Base-by-base conservation (phyloP, 2,888 invertebrate genomes). In the Bhutanitis thaidina region DNA sequence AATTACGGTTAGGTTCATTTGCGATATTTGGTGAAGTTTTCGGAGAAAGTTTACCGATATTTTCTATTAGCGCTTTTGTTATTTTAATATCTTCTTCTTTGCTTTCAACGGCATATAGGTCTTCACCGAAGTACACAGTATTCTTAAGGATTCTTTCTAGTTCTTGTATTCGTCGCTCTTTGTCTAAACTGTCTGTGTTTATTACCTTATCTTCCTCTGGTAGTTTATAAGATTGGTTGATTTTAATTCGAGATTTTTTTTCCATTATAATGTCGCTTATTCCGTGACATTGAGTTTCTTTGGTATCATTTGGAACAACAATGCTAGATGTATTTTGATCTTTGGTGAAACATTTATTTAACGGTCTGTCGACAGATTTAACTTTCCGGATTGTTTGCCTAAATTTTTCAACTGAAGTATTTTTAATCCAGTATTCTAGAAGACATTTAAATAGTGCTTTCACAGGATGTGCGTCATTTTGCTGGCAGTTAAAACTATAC, bases 381-480 rank as follows among this genome's bases (percentile, higher is more conserved):
- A 62, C 69, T n/a, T 59, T 57, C 36, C 48, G 73, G 43, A 70
- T 59, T 2, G 69, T 62, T n/a, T 66, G 59, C 55, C 67, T 71
- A 3, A 74, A 62, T 1, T 60, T 63, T 34, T 65, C 58, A 4
- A 60, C 45, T 0, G 65, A 58, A 0, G 77, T 78, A 45, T 79
- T 74, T 36, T 71, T 77, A 9, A 87, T 57, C 83, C 84, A 88
- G 59, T 74, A 86, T 37, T 86, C 79, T 32, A 86, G 55, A 1
- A 87, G 62, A 46, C 69, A 69, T 62, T 73, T 77, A 32, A 87
- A 85, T 7, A 87, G 57, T 0, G 71, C 61, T 61, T 79, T 81
- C 0, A 79, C 68, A 1, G 85, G 85, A 55, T 82, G 71, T 1
- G 56, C 52, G 7, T 71, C 62, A n/a, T 49, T 49, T 34, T 67